Evolutionary conservation across 2,113 vertebrate genomes (phyloP).

Genomic region (Platichthys stellatus): DNA sequence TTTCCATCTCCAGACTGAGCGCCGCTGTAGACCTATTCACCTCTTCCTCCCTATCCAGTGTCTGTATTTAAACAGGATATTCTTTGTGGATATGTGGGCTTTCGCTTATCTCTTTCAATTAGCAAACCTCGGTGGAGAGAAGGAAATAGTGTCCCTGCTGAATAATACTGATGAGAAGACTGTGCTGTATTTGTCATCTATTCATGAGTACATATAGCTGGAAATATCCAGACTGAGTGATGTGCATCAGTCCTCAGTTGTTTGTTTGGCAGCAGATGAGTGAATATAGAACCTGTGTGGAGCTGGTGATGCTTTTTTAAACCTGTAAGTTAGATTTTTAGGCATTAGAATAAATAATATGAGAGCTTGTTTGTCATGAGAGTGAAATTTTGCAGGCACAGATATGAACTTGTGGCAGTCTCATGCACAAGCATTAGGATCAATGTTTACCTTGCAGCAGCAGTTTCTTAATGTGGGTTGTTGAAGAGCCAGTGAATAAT

Average conservation of each 20-base stretch:
- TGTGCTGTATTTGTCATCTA: constrained; percentile 30
- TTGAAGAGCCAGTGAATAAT: constrained; percentile 36
- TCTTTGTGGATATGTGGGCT: constrained; percentile 20
- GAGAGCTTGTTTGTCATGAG: too few relatives aligned
- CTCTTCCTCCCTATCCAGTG: constrained; percentile 10
- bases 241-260: neutral
- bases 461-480: constrained; percentile 11
- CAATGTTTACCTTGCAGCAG: constrained; percentile 27
- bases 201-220: constrained; percentile 33
- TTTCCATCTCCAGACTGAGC: constrained; percentile 18
- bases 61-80: constrained; percentile 26
- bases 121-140: constrained; percentile 7
- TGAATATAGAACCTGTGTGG: neutral
- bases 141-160: constrained; percentile 25
- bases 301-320: neutral
- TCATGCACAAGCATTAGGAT: neutral
- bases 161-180: constrained; percentile 37
- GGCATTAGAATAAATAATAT: neutral
- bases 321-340: neutral
- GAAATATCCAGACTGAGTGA: constrained; percentile 1
- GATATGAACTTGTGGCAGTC: neutral
- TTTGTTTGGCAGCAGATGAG: constrained; percentile 14
- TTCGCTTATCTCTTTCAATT: constrained; percentile 40
- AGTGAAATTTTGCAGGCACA: neutral
- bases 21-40: neutral